Base-by-base conservation (phyloP, 2,113 vertebrate species). In the Eulemur macaco region DNA sequence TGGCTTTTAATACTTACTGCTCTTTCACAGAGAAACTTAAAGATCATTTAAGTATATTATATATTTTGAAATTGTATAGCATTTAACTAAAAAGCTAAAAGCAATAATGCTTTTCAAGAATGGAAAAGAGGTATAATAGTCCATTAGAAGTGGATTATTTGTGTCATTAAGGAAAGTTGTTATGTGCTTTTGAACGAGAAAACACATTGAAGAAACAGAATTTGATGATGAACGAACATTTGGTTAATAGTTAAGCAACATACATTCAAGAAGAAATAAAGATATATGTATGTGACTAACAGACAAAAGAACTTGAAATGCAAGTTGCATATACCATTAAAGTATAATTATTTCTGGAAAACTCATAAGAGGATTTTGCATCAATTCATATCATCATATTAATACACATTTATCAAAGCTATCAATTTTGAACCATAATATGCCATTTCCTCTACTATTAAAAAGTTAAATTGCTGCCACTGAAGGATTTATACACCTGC, bases 141-240 rank as follows among this genome's bases (percentile, higher is more conserved):
- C 42, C 8, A 78, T 96, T 96, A 50, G 58, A 95, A 96, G 8
- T 89, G n/a, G 73, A 94, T 97, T 96, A 86, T 96, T 97, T 97
- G 9, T 97, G 68, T 92, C 50, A 95, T 96, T 96, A 97, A 95
- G 12, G 82, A 96, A 82, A 97, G 97, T 21, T 47, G 25, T 96
- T 96, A 81, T 39, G 6, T 68, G 42, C 54, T 96, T 95, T 97
- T 97, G 74, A 97, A 89, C 77, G 25, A 97, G 18, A 47, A 98
- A 96, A 92, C 20, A 82, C 89, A 86, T 45, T 83, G 29, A 47
- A 98, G 85, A 86, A 98, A 94, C 84, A 42, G 80, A 97, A 96
- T 92, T 93, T 96, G 47, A 81, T 91, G 21, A 47, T 89, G 64
- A 97, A 93, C 23, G 29, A 97, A 50, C 47, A 96, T 96, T 98